Evolutionary conservation across 2,888 invertebrate genomes (phyloP).

Genomic region (Diabrotica balteata): DNA sequence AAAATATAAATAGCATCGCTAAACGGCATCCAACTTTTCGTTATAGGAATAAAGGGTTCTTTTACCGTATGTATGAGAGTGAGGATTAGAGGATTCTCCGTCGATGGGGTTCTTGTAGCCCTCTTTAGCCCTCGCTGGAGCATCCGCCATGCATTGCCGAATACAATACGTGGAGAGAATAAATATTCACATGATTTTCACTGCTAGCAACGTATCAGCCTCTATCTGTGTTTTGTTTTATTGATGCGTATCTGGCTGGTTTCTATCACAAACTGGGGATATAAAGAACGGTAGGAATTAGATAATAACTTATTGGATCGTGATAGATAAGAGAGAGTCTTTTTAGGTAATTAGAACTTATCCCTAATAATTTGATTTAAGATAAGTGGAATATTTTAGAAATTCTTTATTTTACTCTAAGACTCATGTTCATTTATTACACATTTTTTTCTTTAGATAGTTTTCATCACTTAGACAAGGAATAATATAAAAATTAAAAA

Average conservation of each 20-base stretch:
- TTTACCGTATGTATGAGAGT: conserved; percentile 46
- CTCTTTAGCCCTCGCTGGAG: conserved; percentile 27
- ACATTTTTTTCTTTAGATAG: too few relatives aligned
- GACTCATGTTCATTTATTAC: too few relatives aligned
- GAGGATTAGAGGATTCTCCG: conserved; percentile 52
- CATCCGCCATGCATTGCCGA: conserved; percentile 45
- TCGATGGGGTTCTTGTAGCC: conserved; percentile 50
- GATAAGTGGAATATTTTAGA: too few relatives aligned
- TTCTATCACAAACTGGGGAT: conserved; percentile 11
- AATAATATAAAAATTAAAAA: too few relatives aligned
- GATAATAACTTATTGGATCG: conserved; percentile 15
- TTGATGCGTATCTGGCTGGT: conserved; percentile 21
- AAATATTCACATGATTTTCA: conserved; percentile 34
- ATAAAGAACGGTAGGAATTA: conserved; percentile 6
- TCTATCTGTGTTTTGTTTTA: conserved; percentile 15
- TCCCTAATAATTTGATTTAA: too few relatives aligned
- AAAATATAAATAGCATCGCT: too few relatives aligned
- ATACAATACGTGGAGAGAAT: conserved; percentile 53
- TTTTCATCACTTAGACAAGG: too few relatives aligned
- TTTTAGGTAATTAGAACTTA: too few relatives aligned
- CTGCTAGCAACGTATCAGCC: conserved; percentile 11
- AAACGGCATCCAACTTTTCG: background rate
- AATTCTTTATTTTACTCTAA: too few relatives aligned
- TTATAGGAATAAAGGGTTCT: conserved; percentile 39
- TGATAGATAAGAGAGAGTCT: too few relatives aligned